Evolutionary conservation across 2,113 vertebrate genomes (phyloP), one percentile per base, ranked within the genome.

Genomic region (Picathartes gymnocephalus): DNA sequence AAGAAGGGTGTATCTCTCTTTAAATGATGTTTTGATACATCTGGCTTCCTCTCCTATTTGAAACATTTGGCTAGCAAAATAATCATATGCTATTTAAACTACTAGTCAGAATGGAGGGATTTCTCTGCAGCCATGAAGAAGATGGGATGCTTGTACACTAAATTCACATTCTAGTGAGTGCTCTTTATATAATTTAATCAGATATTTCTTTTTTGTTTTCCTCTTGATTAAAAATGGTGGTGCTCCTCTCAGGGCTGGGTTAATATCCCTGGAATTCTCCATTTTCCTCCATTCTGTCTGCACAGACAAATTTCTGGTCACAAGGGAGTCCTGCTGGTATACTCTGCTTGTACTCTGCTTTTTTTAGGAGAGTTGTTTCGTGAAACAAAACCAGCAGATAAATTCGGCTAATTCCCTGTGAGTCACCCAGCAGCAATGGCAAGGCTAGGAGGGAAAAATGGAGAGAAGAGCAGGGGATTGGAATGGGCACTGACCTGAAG

Each of bases 371-470:
- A 50, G 17, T 74, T 68, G 24, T 47, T 81, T 74, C 47, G 19
- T 79, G 27, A 47, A 64, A 88, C 56, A 51, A 51, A 86, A 45
- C 1, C 62, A 60, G 33, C 30, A 65, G 82, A 77, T 45, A 53
- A 78, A 78, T 86, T 81, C 28, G 56, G 48, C 40, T 65, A 30
- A 77, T 72, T 81, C 61, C 28, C 44, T 68, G 30, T 86, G 81
- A 81, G 69, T 94, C 81, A 81, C 28, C n/a, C 88, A 79, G 79
- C 57, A 90, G 71, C 70, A 65, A 53, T 12, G 31, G 62, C 85
- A 88, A 86, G 61, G 48, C 81, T 48, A 40, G 50, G 54, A 83
- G 79, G 35, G 15, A 51, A 48, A 68, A 88, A 62, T 5, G 6
- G 8, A 37, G 39, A 40, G 42, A 47, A 66, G 21, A 79, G 27